A percentile compares a stretch with the other conserved stretches of the same genome.
Conservation (phyloP, 1,140 invertebrate genomes). For the Telenomus remus region DNA sequence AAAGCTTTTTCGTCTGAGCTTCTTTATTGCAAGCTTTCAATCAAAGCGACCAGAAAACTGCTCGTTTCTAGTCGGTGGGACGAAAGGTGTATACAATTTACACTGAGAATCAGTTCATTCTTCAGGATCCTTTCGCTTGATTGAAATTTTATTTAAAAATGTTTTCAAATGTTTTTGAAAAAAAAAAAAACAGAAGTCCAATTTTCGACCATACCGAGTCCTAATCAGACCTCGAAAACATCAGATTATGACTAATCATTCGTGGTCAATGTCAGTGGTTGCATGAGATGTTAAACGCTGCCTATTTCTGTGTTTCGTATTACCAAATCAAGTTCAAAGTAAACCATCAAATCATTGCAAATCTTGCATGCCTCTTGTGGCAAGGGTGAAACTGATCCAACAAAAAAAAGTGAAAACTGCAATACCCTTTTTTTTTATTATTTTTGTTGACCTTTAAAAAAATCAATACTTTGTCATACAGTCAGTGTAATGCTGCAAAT, state of each 20-base stretch:
- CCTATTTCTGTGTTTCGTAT: constrained; percentile 39
- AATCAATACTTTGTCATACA: constrained; percentile 14
- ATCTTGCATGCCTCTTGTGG: constrained; percentile 28
- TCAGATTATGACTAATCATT: constrained; percentile 9
- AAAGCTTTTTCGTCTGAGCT: constrained; percentile 35
- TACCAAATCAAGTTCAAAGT: constrained; percentile 19
- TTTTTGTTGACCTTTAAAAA: background rate
- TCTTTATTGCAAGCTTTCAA: constrained; percentile 36
- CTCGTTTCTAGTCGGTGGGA: constrained; percentile 34
- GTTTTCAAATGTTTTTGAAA: no score
- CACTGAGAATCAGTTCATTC: constrained; percentile 2
- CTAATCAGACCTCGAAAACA: background rate
- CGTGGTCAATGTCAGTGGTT: constrained; percentile 57
- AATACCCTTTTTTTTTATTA: constrained; percentile 9
- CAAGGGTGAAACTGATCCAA: no score
- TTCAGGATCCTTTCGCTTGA: background rate
- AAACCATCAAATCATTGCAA: constrained; percentile 47
- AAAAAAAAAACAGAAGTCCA: no score
- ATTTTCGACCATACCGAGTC: background rate
- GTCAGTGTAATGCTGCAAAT: no score
- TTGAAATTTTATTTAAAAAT: background rate
- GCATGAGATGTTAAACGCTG: constrained; percentile 65
- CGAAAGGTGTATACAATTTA: constrained; percentile 30
- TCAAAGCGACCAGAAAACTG: constrained; percentile 10
- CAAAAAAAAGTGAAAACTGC: no score